Evolutionary conservation across 2,113 vertebrate genomes (phyloP), one percentile per base, ranked within the genome.

Genomic region (Gymnarchus niloticus): DNA sequence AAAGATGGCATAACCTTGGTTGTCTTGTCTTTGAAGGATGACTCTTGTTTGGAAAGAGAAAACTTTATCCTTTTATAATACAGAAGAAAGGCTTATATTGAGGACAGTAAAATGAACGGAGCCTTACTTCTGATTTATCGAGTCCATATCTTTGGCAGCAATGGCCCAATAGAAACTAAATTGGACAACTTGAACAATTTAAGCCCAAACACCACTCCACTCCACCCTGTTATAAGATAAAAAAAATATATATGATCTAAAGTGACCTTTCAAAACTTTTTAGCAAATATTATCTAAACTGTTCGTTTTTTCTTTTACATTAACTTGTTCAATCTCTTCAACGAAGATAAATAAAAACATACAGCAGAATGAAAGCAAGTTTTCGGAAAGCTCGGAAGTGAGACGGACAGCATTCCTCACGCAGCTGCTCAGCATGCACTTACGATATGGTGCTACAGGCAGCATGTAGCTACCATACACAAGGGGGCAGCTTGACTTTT

Each of bases 401-500:
- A 28, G 80, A 28, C 5, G 49, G 21, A 28, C 6, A 56, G 51
- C 51, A 14, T 9, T 25, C 33, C 49, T n/a, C 49, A 82, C 25
- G 48, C 80, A 41, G 51, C 51, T 41, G 52, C 80, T 82, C 52
- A 82, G 80, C 51, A 54, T 54, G 80, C 51, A 6, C 28, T 49
- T 56, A 82, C 25, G 51, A 33, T 6, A 28, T 23, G 19, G 41
- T 25, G n/a, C 7, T 25, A 23, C 77, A 54, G 1, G 80, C 28
- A 3, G 6, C 51, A 19, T 17, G 25, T 44, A 44, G 17, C 37
- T 8, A 33, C 12, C 28, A 6, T 21, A 37, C 77, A 81, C 77
- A 37, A 37, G 80, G 80, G 80, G 80, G 51, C 80, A 54, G 14
- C 51, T 82, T 82, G 80, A 82, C 80, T 82, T 82, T 82, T 82